Evolutionary conservation across 2,797 vertebrate species (phyloP).

Genomic region (Emys orbicularis): DNA sequence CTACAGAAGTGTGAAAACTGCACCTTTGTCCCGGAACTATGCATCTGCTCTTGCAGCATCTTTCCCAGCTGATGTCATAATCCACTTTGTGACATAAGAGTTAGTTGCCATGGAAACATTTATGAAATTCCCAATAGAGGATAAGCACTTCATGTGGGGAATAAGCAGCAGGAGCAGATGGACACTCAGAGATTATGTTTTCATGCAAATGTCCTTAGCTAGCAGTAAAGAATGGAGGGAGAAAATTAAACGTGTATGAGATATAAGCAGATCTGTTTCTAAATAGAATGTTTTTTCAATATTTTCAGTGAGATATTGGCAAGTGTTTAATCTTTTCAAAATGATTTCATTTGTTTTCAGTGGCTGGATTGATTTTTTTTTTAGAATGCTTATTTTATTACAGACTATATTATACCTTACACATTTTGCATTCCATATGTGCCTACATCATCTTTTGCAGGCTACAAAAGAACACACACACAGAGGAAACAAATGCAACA

Average conservation of each 20-base stretch:
- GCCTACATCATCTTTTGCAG: neutral
- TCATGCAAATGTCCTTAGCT: neutral
- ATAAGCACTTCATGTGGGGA: neutral
- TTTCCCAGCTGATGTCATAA: slow-evolving; percentile 48
- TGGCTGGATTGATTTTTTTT: neutral
- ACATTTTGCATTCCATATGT: neutral
- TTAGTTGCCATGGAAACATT: neutral
- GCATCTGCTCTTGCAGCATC: neutral
- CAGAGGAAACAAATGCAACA: neutral
- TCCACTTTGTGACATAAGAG: slow-evolving; percentile 50
- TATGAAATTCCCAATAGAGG: neutral
- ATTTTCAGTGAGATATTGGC: neutral
- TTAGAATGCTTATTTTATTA: neutral
- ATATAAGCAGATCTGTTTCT: neutral
- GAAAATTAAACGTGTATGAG: neutral
- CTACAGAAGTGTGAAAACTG: neutral
- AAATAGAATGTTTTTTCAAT: neutral
- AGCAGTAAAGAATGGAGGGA: neutral
- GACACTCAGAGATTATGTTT: neutral
- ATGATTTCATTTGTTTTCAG: neutral
- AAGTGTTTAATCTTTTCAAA: neutral
- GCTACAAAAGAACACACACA: neutral
- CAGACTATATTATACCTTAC: neutral
- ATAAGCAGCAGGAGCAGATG: neutral
- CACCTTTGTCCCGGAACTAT: slow-evolving; percentile 26